Evolutionary conservation across 2,797 vertebrate species (phyloP), one percentile per base, ranked within the genome.

Genomic region (Siniperca obscura): DNA sequence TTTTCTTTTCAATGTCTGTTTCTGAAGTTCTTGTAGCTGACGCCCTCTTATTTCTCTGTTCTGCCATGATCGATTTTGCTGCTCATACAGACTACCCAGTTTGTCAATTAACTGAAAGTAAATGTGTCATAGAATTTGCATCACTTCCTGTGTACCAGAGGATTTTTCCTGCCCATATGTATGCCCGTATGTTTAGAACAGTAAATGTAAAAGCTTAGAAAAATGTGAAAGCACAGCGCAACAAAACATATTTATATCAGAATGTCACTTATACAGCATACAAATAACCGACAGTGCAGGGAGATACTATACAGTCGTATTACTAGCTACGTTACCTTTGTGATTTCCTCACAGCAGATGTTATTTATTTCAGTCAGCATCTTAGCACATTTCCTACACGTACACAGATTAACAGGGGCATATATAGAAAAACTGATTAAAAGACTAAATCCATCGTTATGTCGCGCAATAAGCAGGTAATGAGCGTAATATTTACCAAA

Each of bases 81-180:
- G n/a, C 34, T 62, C 22, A 50, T 22, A 48, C 30, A 40, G 52
- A 34, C 57, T 10, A 56, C 16, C 16, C 38, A 34, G n/a, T 27
- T 17, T 46, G 19, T 13, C 1, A 19, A 5, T 57, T 22, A 34
- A 62, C 19, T 34, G 52, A 4, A 46, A 27, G 22, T 9, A 3
- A 27, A 68, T 1, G 14, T 19, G 16, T 62, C 17, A 14, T 8
- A 34, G 6, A 34, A 36, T 34, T 42, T 50, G 42, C 19, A 0
- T 67, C 67, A 55, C 76, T 66, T 76, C 67, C 53, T 70, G 56
- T n/a, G 22, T n/a, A n/a, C 16, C 53, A 17, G 55, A 61, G 52
- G 14, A 52, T 10, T 16, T 64, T 22, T 2, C 5, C 19, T 64
- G 36, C 16, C 6, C n/a, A n/a, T n/a, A n/a, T n/a, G n/a, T n/a